phyloP scores from a whole-genome alignment of 2,113 vertebrate species.

The Pteruthius melanotis region DNA sequence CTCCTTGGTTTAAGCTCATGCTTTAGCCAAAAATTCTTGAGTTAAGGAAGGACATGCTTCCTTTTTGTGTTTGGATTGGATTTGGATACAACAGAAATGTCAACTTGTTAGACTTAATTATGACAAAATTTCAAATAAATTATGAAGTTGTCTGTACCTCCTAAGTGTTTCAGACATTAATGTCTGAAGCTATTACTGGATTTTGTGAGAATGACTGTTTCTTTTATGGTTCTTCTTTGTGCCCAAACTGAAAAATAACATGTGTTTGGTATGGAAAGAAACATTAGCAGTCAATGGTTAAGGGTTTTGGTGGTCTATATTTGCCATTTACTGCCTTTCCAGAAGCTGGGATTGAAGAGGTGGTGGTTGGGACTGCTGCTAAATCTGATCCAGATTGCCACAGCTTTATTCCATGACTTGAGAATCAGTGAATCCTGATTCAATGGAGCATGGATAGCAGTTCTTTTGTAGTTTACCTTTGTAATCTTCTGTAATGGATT shows the following conservation, averaged over 20 bases:
- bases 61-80: constrained; percentile 56
- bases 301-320: not conserved
- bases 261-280: not conserved
- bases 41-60: constrained; percentile 43
- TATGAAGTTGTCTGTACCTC: not conserved
- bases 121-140: constrained; percentile 16
- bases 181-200: not conserved
- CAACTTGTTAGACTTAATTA: constrained; percentile 36
- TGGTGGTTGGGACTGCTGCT: not conserved
- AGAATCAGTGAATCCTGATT: not conserved
- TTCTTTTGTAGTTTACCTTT: not conserved
- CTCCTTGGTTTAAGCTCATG: not conserved
- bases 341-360: not conserved
- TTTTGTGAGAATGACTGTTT: not conserved
- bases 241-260: not conserved
- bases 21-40: constrained; percentile 22
- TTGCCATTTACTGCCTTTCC: not conserved
- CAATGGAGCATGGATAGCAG: rapidly evolving
- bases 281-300: not conserved
- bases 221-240: not conserved
- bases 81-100: constrained; percentile 41
- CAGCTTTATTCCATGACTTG: not conserved
- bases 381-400: not conserved
- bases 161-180: not conserved
- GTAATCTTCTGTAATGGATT: not conserved